Evolutionary conservation across 1,140 invertebrate genomes (phyloP), one percentile per base, ranked within the genome.

Genomic region (Cecropterus lyciades): DNA sequence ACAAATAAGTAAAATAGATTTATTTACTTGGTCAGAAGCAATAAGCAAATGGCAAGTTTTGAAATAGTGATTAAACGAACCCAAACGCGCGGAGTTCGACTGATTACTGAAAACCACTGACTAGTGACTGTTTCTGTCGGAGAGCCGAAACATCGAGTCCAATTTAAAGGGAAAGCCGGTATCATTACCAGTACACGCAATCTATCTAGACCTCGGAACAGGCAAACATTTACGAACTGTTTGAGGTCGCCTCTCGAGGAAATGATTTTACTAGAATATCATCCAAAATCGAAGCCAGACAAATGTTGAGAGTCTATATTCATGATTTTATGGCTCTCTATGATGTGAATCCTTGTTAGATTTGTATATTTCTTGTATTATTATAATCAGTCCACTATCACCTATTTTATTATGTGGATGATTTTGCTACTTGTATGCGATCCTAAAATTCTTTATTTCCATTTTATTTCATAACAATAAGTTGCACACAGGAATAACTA

Each of bases 81-180:
- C 15, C 6, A 24, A 30, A 15, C 30, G 30, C 30, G 30, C n/a
- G n/a, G 27, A 24, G 27, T 48, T 30, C 20, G 14, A 37, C 46
- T 62, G 45, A 51, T 62, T 62, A 62, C 57, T 62, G 20, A 62
- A 24, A 62, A 15, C 45, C 27, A 16, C 51, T 20, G 30, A 33
- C 30, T 33, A 49, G 57, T 20, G 33, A 60, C 57, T 49, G 15
- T 60, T 49, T 20, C 37, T 15, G 43, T n/a, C n/a, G n/a, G n/a
- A n/a, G n/a, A 33, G 30, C 6, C 30, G 6, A 48, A 60, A 60
- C 57, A 49, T 60, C 30, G 27, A 20, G 46, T 48, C 57, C 57
- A 60, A 60, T 60, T 60, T 60, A 49, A 49, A 60, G 57, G 57
- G 57, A 60, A 24, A 60, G 45, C 57, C 43, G 15, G 45, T 60